Conservation (phyloP, 2,888 invertebrate species). For the Tetragnatha montana region DNA sequence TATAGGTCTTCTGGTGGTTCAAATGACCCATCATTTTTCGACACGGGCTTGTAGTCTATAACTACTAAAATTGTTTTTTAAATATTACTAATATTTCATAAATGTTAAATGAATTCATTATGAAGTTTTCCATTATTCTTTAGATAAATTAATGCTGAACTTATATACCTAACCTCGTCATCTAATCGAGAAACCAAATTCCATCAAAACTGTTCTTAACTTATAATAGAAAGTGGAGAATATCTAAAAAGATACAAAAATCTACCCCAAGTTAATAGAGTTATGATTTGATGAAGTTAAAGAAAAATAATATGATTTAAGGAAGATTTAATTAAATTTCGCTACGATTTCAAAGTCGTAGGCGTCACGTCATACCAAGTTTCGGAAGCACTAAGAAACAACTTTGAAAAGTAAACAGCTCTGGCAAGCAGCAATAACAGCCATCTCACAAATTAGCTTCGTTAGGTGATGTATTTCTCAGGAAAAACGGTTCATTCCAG, state of each 20-base stretch:
- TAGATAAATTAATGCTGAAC: too few species aligned
- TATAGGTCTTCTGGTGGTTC: too few species aligned
- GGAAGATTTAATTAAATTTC: constrained; percentile 16
- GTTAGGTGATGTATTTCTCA: constrained; percentile 30
- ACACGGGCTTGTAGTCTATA: too few species aligned
- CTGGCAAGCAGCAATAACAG: constrained; percentile 13
- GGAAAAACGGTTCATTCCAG: constrained; percentile 8
- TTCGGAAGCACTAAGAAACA: not conserved
- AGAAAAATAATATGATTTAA: not conserved
- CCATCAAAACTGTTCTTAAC: too few species aligned
- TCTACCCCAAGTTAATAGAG: not conserved
- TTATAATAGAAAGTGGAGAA: too few species aligned
- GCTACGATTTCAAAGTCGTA: not conserved
- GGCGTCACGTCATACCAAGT: constrained; percentile 2
- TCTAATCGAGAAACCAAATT: too few species aligned
- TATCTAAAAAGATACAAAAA: not conserved
- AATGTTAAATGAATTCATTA: too few species aligned
- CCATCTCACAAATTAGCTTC: constrained; percentile 29
- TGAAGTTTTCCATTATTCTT: too few species aligned
- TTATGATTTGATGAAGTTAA: not conserved
- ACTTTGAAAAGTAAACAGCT: constrained; percentile 25
- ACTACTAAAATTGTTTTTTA: too few species aligned
- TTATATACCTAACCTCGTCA: too few species aligned
- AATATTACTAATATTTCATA: too few species aligned
- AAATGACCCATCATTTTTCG: too few species aligned